Base-by-base conservation (phyloP, 2,113 vertebrate species). In the Colius striatus region DNA sequence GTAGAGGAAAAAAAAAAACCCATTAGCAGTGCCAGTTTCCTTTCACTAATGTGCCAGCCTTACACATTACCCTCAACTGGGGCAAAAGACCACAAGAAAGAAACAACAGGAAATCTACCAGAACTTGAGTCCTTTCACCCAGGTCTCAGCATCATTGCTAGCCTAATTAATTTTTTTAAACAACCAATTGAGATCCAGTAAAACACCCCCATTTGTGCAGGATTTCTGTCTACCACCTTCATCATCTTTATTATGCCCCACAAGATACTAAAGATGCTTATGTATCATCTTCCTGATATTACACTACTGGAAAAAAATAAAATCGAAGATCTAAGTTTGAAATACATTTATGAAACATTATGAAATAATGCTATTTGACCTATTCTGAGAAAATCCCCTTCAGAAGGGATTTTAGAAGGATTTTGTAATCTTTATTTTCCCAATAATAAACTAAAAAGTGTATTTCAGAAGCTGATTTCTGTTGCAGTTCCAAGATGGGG, bases 341-440 rank as follows among this genome's bases (percentile, higher is more conserved):
- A 82, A 95, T 21, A 22, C 4, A n/a, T 55, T 75, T 65, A 47
- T 36, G 43, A 68, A 94, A 57, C 18, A n/a, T n/a, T n/a, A n/a
- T n/a, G n/a, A n/a, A n/a, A n/a, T n/a, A n/a, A n/a, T 11, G 30
- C 55, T 53, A 76, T 65, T 57, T 51, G 36, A 93, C 29, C 57
- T 79, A 57, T 51, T 81, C 61, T 29, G 19, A 89, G 70, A 87
- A 84, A 87, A 94, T 32, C 43, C 30, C 30, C 74, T 84, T 87
- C 84, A 88, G 89, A 91, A 79, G 7, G 47, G 50, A 75, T 68
- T 87, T 87, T 47, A 60, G 47, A 84, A 45, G 68, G 76, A 72
- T 91, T 94, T 91, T 23, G 27, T 53, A 94, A 92, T 38, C 20
- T 60, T 70, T 84, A 48, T 48, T 97, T 91, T 87, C 50, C 57